Percentiles rank a stretch among this genome's conserved stretches.
Conservation (phyloP, 2,888 invertebrate species). For the Cephalotes varians region DNA sequence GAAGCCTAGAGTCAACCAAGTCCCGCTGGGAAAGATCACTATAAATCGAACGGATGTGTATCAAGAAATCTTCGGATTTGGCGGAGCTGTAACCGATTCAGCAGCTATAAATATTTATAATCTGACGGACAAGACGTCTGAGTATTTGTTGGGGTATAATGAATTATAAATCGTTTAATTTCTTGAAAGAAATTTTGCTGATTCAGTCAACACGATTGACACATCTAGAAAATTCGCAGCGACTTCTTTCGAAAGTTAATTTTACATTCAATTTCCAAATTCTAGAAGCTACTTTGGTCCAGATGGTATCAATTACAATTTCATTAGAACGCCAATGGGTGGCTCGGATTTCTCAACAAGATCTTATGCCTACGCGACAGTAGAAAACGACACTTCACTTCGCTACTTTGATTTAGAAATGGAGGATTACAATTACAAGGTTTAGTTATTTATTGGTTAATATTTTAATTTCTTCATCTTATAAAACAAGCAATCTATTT, state of each 20-base stretch:
- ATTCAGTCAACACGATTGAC: not conserved
- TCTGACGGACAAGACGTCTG: slow-evolving; percentile 87
- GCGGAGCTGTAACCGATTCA: slow-evolving; percentile 93
- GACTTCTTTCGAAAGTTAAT: not conserved
- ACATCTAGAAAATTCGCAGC: not conserved
- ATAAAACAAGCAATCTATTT: not conserved
- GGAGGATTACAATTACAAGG: slow-evolving; percentile 91
- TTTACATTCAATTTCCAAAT: slow-evolving; percentile 71
- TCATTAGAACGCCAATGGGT: slow-evolving; percentile 94
- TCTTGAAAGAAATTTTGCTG: not conserved
- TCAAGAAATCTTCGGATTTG: slow-evolving; percentile 91
- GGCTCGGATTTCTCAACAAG: slow-evolving; percentile 94
- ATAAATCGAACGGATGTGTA: slow-evolving; percentile 27
- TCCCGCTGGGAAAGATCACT: not conserved
- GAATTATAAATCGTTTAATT: not conserved
- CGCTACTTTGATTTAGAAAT: slow-evolving; percentile 88
- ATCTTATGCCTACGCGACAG: slow-evolving; percentile 92
- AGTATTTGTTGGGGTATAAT: slow-evolving; percentile 86
- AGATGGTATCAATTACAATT: slow-evolving; percentile 91
- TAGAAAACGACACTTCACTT: slow-evolving; percentile 88
- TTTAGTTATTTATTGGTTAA: slow-evolving; percentile 82
- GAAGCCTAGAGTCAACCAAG: fast-evolving
- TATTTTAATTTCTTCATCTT: not conserved
- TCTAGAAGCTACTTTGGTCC: slow-evolving; percentile 91
- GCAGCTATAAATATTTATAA: slow-evolving; percentile 90